These are phyloP conservation scores for Aphodius granarius DNA, from an alignment of 2,888 invertebrate genomes.

Conservation along the genomic window DNA sequence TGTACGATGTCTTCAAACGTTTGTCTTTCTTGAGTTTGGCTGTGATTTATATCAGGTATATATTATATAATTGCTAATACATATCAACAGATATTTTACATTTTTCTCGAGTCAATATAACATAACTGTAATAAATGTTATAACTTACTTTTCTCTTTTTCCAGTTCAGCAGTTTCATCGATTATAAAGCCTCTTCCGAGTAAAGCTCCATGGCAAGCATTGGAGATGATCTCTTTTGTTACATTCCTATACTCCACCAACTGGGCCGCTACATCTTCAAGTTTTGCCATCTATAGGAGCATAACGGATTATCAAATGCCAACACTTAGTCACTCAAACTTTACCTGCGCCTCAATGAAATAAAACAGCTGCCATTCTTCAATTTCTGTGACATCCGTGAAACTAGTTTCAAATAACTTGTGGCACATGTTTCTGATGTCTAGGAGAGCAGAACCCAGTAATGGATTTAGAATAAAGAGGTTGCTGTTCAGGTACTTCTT, in stretches of 20 bases:
- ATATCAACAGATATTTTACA: neutral
- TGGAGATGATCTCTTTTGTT: constrained; percentile 62
- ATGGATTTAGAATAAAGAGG: constrained; percentile 73
- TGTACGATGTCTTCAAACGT: constrained; percentile 78
- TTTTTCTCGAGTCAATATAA: neutral
- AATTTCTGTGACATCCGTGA: constrained; percentile 59
- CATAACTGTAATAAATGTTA: neutral
- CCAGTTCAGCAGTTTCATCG: constrained; percentile 60
- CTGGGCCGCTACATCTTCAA: constrained; percentile 46
- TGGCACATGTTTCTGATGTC: constrained; percentile 70
- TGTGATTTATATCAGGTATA: constrained; percentile 34
- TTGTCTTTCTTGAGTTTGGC: constrained; percentile 36
- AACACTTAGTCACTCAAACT: constrained; percentile 9
- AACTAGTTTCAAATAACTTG: constrained; percentile 63
- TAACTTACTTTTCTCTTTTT: constrained; percentile 24
- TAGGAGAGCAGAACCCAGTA: constrained; percentile 71
- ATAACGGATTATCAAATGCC: neutral
- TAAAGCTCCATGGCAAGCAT: constrained; percentile 76
- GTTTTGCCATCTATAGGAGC: constrained; percentile 53
- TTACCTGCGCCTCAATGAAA: constrained; percentile 71
- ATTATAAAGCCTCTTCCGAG: constrained; percentile 75
- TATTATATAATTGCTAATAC: neutral
- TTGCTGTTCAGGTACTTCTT: constrained; percentile 65
- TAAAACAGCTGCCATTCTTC: constrained; percentile 64
- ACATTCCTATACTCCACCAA: constrained; percentile 57